Evolutionary conservation across 2,888 invertebrate species (phyloP).

Genomic region (Pollenia labialis): DNA sequence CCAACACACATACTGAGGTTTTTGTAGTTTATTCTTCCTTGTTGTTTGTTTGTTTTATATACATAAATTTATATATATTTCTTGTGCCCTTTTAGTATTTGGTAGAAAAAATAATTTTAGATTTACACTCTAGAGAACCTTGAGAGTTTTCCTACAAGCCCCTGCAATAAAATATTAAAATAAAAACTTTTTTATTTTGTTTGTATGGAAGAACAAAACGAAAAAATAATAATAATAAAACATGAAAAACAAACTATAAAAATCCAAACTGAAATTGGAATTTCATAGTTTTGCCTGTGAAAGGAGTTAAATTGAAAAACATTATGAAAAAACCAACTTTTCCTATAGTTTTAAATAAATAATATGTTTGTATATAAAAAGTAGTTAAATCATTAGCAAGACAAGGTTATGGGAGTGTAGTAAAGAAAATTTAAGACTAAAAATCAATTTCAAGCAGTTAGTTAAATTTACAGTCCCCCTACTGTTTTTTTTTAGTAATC

Average conservation of each 20-base stretch:
- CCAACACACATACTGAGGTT: slow-evolving; percentile 10
- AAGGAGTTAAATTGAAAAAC: slow-evolving; percentile 37
- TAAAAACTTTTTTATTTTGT: slow-evolving; percentile 54
- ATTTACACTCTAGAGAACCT: slow-evolving; percentile 70
- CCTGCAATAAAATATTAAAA: slow-evolving; percentile 60
- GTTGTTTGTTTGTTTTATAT: neutral
- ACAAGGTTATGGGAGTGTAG: neutral
- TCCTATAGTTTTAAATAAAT: slow-evolving; percentile 7
- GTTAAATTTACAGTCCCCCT: too few relatives aligned
- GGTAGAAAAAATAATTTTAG: slow-evolving; percentile 60
- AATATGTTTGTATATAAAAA: neutral
- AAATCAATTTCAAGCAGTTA: too few relatives aligned
- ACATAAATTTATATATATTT: neutral
- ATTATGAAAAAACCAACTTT: neutral
- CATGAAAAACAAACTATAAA: slow-evolving; percentile 45
- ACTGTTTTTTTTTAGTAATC: too few relatives aligned
- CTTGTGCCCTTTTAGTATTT: slow-evolving; percentile 23
- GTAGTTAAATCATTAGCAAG: slow-evolving; percentile 35
- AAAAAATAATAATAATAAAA: slow-evolving; percentile 5
- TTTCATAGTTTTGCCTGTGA: slow-evolving; percentile 47
- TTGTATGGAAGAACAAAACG: slow-evolving; percentile 35
- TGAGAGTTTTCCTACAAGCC: slow-evolving; percentile 60
- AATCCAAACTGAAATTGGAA: slow-evolving; percentile 43
- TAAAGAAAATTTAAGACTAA: neutral
- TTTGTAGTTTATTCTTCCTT: slow-evolving; percentile 23